Evolutionary conservation across 2,113 vertebrate species (phyloP).

Genomic region (Oplegnathus fasciatus): DNA sequence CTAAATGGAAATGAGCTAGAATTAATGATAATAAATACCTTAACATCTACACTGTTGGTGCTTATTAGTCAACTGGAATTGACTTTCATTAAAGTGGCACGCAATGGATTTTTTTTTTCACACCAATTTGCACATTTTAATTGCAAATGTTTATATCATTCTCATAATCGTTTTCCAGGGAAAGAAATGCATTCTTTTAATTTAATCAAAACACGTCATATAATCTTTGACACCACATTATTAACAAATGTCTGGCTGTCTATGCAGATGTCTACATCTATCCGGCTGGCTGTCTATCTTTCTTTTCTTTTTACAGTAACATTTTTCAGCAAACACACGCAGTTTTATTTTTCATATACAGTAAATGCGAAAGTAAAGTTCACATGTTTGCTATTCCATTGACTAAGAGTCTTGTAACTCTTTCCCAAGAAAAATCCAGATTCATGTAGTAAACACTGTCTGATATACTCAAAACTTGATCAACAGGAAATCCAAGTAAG

Average conservation of each 20-base stretch:
- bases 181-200: slow-evolving; percentile 26
- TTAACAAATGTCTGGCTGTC: slow-evolving; percentile 11
- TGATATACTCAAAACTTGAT: slow-evolving; percentile 6
- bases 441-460: neutral
- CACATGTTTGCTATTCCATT: neutral
- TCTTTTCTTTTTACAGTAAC: neutral
- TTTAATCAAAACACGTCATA: slow-evolving; percentile 21
- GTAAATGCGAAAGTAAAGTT: neutral
- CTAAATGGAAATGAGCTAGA: slow-evolving; percentile 56
- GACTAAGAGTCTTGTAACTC: neutral
- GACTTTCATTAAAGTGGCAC: slow-evolving; percentile 47
- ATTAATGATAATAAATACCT: slow-evolving; percentile 63
- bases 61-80: slow-evolving; percentile 47
- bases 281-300: neutral
- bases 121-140: slow-evolving; percentile 64
- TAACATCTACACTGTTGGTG: slow-evolving; percentile 26
- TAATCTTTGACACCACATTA: slow-evolving; percentile 14
- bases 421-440: neutral
- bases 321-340: slow-evolving; percentile 5
- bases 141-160: slow-evolving; percentile 60
- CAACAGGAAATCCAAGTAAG: slow-evolving; percentile 32
- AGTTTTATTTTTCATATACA: neutral
- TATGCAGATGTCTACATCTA: neutral
- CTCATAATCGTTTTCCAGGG: slow-evolving; percentile 43
- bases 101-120: slow-evolving; percentile 29